Base-by-base conservation (phyloP, 2,797 vertebrate genomes). In the Tiaroga cobitis region DNA sequence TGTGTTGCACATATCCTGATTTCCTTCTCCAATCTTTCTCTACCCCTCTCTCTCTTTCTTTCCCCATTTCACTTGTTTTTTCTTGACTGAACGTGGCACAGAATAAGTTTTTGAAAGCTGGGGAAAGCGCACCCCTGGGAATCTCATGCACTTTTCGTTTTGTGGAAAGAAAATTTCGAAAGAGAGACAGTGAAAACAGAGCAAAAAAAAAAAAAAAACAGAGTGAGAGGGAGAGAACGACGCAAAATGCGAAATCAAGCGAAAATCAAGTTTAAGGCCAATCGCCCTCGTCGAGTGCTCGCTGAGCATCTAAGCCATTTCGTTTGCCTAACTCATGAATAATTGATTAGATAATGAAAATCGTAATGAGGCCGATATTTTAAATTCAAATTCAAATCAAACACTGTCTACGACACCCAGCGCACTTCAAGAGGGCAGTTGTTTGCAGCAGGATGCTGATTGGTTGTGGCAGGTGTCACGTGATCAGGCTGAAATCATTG, bases 351-450 rank as follows among this genome's bases (percentile, higher is more conserved):
- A 95, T 95, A 94, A 95, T 95, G 90, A 91, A 92, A 95, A 95
- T 94, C 91, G 91, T 94, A 95, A 95, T 94, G 93, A 95, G 94
- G 90, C 87, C 92, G 92, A 93, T 92, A 92, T 93, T 95, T 95
- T 94, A 95, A 95, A 95, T 95, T 95, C 94, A 88, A 95, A 95
- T 95, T 94, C 89, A 94, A 95, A 95, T 95, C 93, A 95, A 95
- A 94, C 94, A 94, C 89, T 87, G 65, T 91, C 91, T 74, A 86
- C 86, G 88, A 92, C 90, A 86, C 87, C 90, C 83, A 76, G 61
- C 43, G 59, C 90, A 87, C 90, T 88, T 89, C 86, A 88, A 80
- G 89, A 91, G 94, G 91, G 69, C 89, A 92, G 92, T 86, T 87
- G 81, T 46, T 54, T 18, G 1, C 84, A 32, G 41, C 54, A 3